These are phyloP conservation scores for Zophobas morio DNA, from an alignment of 1,140 invertebrate species.

Conservation along the genomic window DNA sequence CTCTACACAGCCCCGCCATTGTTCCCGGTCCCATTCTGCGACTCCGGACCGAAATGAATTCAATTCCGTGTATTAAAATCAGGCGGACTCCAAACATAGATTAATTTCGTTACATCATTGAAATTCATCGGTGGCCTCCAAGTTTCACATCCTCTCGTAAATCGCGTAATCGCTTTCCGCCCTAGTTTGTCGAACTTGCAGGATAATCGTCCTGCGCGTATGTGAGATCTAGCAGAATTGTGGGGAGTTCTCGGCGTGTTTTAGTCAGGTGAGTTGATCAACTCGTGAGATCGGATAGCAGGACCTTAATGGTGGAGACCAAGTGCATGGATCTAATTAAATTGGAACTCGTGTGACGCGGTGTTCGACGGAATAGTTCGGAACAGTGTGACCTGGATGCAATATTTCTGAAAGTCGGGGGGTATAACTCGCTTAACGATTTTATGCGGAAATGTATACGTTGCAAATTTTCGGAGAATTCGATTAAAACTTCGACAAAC, in stretches of 20 bases:
- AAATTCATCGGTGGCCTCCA: constrained; percentile 32
- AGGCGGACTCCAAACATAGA: constrained; percentile 12
- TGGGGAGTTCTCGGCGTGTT: constrained; percentile 12
- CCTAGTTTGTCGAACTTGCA: constrained; percentile 33
- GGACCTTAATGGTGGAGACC: not conserved
- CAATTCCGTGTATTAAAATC: constrained; percentile 17
- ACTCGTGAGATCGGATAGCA: constrained; percentile 10
- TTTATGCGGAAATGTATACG: no score
- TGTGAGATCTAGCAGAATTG: constrained; percentile 24
- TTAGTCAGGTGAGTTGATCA: constrained; percentile 32
- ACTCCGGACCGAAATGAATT: not conserved
- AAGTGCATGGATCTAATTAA: no score
- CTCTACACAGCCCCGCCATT: not conserved
- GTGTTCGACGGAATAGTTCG: no score
- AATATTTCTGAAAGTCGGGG: no score
- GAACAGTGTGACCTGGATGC: no score
- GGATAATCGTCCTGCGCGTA: constrained; percentile 16
- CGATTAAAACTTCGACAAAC: no score
- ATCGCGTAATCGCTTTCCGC: constrained; percentile 40
- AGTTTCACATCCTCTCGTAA: constrained; percentile 36
- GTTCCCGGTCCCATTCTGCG: no score
- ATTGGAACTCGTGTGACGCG: no score
- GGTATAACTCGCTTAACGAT: no score
- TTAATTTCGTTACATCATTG: constrained; percentile 49
- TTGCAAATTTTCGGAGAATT: no score